Base-by-base conservation (phyloP, 2,888 invertebrate species). In the Tachystola acroxantha region DNA sequence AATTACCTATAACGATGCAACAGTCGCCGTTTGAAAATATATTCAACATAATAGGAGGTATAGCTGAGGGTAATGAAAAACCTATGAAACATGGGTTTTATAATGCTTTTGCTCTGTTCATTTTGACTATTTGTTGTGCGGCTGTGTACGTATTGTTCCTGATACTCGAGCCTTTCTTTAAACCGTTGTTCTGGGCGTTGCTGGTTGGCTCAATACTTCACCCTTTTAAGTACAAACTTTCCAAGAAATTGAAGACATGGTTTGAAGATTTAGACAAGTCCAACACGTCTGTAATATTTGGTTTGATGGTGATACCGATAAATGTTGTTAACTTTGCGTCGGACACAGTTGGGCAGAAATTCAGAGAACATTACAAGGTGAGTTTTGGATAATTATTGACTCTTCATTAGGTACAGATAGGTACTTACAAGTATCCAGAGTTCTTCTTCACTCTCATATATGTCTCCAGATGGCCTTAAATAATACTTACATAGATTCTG, bases 201-300 rank as follows among this genome's bases (percentile, higher is more conserved):
- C 86, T 99, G 20, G 96, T 97, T 58, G 99, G 99, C n/a, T 97
- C 98, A 0, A 94, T 98, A 25, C 88, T 99, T n/a, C 96, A 97
- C 74, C 99, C 99, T 0, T 93, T 97, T 63, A 99, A 99, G 74
- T 90, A 93, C 43, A 92, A 91, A 37, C 74, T 98, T 29, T 92
- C 96, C 0, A 91, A 91, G 41, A 85, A 90, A 42, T 88, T 96
- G 12, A 91, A 93, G 53, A 89, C 90, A 48, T 97, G 97, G 96
- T 93, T 96, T 62, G 88, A 90, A 57, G 81, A 88, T 36, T 67
- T 93, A 27, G 92, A 94, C 58, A 88, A 89, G 42, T 88, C 91
- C 0, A 88, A 91, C 44, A 91, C 90, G 3, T 93, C 93, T 50
- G 85, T 94, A 24, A 59, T 93, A 45, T 66, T 75, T 36, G 89